Evolutionary conservation across 30 jellyfish, hydroid and myxozoan species (phyloP).

Genomic region (Nemopilema nomurai): DNA sequence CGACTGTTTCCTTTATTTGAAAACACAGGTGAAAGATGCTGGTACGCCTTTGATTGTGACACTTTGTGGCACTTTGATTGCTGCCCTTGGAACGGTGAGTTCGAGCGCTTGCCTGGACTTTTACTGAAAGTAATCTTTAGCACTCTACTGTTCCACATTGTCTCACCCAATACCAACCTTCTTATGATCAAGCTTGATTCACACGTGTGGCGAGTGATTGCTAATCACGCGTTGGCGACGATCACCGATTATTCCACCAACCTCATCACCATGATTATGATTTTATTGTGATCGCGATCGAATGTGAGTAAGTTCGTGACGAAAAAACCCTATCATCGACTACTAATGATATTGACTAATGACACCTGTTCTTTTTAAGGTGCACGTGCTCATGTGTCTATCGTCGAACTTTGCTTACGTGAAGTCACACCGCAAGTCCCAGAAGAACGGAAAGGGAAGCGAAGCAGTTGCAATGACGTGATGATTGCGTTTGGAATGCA

Average conservation of each 20-base stretch:
- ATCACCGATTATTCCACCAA: too few relatives aligned
- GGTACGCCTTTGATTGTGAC: constrained; percentile 52
- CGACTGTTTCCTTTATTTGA: too few relatives aligned
- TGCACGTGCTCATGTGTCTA: constrained; percentile 67
- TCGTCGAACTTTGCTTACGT: constrained; percentile 70
- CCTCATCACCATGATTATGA: too few relatives aligned
- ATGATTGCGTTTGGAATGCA: background rate
- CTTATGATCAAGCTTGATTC: background rate
- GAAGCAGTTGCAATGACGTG: constrained; percentile 56
- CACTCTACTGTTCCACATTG: too few relatives aligned
- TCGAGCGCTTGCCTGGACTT: background rate
- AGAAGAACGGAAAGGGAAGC: background rate
- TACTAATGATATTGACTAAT: background rate
- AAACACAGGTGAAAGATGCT: constrained; percentile 50
- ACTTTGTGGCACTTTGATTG: constrained; percentile 38
- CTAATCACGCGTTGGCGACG: too few relatives aligned
- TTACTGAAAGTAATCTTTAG: background rate
- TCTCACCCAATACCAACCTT: background rate
- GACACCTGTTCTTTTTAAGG: constrained; percentile 14
- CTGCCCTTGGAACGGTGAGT: constrained; percentile 68
- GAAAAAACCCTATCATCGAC: too few relatives aligned
- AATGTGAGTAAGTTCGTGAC: too few relatives aligned
- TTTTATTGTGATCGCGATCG: too few relatives aligned
- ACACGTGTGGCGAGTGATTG: too few relatives aligned
- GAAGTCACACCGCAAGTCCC: constrained; percentile 35